Evolutionary conservation across 2,797 vertebrate genomes (phyloP).

Genomic region (Argyrosomus regius): DNA sequence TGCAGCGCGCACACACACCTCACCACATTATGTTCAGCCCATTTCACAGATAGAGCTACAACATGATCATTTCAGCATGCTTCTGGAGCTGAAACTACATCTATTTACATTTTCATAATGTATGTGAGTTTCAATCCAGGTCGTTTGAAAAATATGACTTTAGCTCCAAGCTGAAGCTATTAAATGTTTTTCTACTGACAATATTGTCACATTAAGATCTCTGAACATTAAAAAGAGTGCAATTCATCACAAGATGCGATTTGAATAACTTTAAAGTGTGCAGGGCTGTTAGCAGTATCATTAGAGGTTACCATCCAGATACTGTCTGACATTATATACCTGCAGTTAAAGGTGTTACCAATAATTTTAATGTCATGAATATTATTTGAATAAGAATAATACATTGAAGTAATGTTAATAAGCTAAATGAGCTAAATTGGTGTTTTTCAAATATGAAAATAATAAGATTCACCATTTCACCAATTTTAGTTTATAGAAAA

Average conservation of each 20-base stretch:
- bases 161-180: not conserved
- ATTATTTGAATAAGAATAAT: not conserved
- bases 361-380: not conserved
- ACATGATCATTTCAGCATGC: conserved; percentile 24
- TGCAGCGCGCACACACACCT: conserved; percentile 46
- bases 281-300: not conserved
- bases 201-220: not conserved
- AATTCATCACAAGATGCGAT: not conserved
- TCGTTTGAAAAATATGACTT: not conserved
- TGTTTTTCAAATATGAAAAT: not conserved
- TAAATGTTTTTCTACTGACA: not conserved
- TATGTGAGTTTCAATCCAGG: not conserved
- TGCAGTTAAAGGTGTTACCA: no score
- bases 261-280: not conserved
- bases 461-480: no score
- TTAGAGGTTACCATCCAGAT: not conserved
- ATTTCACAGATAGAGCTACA: conserved; percentile 51
- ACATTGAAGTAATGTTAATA: not conserved
- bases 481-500: not conserved
- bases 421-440: not conserved
- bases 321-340: not conserved
- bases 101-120: not conserved
- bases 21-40: conserved; percentile 44
- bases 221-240: not conserved
- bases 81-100: not conserved